Base-by-base conservation (phyloP, 2,888 invertebrate genomes). In the Eupeodes luniger region DNA sequence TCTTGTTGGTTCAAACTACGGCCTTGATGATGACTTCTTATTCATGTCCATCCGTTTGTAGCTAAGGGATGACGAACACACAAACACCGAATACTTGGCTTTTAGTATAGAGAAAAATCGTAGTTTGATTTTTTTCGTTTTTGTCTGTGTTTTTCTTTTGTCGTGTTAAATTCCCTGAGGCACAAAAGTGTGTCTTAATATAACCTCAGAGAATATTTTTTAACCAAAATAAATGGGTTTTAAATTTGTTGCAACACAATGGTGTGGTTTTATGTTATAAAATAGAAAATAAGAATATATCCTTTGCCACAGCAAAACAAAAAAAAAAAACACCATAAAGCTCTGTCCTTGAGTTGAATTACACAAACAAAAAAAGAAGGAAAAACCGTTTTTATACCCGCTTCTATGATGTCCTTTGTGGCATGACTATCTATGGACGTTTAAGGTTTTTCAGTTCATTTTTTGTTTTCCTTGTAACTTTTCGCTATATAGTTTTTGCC, bases 221-320 rank as follows among this genome's bases (percentile, higher is more conserved):
- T 92, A 91, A 92, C 91, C 92, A 91, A 92, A 92, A 92, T 91
- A 92, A 93, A 93, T 93, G 92, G 89, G 91, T 92, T 93, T 93
- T 93, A 93, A 93, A 93, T 93, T 93, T 93, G 91, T 91, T 92
- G 89, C 90, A 90, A 74, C 69, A 79, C 75, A 85, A 87, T 86
- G 83, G 74, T 74, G 61, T 62, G 81, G 69, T 81, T 79, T 89
- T 83, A 80, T 82, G 40, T 75, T 80, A 57, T 53, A 16, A 34
- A 51, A 70, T 62, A 67, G 19, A 44, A 64, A 47, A 75, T 2
- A 27, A 19, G 9, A 69, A 40, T 55, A 70, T 6, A 16, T 34
- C 16, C 11, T 19, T 44, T 34, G 11, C 59, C 66, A 55, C 80
- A 19, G 19, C 19, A 75, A 64, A 40, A 47, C 11, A 44, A 75